Conservation (phyloP, 2,888 invertebrate genomes). For the Molanna angustata region DNA sequence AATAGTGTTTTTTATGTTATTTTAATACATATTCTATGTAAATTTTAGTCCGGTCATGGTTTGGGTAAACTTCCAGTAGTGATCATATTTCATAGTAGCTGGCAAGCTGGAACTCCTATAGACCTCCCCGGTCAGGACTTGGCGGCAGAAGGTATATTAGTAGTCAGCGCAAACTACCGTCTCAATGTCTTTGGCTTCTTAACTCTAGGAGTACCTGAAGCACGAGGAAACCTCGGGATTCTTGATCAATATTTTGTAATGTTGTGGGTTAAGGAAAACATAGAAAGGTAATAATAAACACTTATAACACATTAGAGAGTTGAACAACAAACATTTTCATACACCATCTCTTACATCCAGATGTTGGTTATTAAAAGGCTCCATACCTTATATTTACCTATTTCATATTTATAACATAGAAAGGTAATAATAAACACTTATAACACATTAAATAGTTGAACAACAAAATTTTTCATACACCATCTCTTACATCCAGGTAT, state of each 20-base stretch:
- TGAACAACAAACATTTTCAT: too few relatives aligned
- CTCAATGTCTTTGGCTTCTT: slow-evolving; percentile 70
- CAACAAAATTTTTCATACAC: too few relatives aligned
- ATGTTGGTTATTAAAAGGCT: too few relatives aligned
- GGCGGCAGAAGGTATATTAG: slow-evolving; percentile 66
- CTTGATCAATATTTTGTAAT: slow-evolving; percentile 83
- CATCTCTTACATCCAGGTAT: too few relatives aligned
- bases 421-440: too few relatives aligned
- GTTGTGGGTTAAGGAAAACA: slow-evolving; percentile 73
- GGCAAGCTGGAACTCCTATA: slow-evolving; percentile 50
- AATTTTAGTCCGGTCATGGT: slow-evolving; percentile 25
- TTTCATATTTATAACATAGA: too few relatives aligned
- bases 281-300: slow-evolving; percentile 74
- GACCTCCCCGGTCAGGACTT: slow-evolving; percentile 67
- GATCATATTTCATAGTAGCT: slow-evolving; percentile 65
- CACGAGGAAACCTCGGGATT: slow-evolving; percentile 81
- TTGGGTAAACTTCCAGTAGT: slow-evolving; percentile 66
- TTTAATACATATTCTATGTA: too few relatives aligned
- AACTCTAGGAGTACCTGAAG: slow-evolving; percentile 52
- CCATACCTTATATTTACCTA: too few relatives aligned
- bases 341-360: too few relatives aligned
- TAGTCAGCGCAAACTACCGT: slow-evolving; percentile 68
- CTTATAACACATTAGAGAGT: too few relatives aligned
- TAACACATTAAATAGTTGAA: too few relatives aligned
- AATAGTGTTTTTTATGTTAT: too few relatives aligned